These are phyloP conservation scores for Styela clava DNA, from an alignment of 23 tunicate genomes.

Conservation along the genomic window DNA sequence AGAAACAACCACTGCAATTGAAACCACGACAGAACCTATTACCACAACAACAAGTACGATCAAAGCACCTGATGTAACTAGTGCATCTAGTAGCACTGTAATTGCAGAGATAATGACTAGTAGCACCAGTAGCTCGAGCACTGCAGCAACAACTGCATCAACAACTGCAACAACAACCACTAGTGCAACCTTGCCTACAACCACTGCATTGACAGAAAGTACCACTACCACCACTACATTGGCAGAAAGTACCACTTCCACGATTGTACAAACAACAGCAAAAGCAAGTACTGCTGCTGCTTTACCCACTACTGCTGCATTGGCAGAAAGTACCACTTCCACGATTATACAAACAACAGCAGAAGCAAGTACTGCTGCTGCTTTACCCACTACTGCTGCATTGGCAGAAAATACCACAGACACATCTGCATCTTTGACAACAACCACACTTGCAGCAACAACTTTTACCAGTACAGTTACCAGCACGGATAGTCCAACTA, in stretches of 20 bases:
- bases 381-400: constrained; percentile 16
- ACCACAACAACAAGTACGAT: constrained; percentile 9
- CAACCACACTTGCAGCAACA: constrained; percentile 12
- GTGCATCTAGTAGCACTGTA: constrained; percentile 7
- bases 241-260: neutral
- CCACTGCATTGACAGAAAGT: constrained; percentile 10
- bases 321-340: neutral
- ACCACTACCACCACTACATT: constrained; percentile 13
- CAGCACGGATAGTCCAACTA: neutral
- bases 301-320: constrained; percentile 7
- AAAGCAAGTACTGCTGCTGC: neutral
- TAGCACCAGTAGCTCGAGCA: too few relatives aligned
- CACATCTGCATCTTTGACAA: neutral
- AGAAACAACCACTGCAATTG: neutral
- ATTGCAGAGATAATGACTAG: neutral
- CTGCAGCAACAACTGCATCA: neutral
- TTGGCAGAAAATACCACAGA: neutral
- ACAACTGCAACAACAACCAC: neutral
- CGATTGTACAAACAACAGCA: neutral
- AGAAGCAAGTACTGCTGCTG: constrained; percentile 5
- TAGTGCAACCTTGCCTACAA: neutral
- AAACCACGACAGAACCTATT: constrained; percentile 7
- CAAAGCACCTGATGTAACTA: constrained; percentile 4
- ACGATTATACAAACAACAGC: neutral
- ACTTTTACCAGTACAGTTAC: neutral